Evolutionary conservation across 2,113 vertebrate species (phyloP).

Genomic region (Noctilio leporinus): DNA sequence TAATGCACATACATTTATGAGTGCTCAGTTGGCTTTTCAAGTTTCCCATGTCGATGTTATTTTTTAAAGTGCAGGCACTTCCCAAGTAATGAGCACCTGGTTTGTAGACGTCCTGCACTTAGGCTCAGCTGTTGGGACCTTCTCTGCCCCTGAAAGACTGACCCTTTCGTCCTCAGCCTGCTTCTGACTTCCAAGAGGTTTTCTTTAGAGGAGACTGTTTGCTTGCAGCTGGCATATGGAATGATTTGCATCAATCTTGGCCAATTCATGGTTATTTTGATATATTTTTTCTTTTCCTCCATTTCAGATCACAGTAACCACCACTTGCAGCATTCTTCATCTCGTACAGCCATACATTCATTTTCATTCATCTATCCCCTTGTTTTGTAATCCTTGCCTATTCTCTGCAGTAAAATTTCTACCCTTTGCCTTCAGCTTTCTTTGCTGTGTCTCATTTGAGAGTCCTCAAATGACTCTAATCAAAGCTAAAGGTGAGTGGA

Average conservation of each 20-base stretch:
- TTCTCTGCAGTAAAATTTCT: not conserved
- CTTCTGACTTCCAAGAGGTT: not conserved
- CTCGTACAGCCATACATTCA: not conserved
- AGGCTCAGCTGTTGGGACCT: not conserved
- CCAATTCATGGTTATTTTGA: not conserved
- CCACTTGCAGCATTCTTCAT: not conserved
- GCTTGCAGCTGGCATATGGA: not conserved
- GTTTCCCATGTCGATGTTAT: not conserved
- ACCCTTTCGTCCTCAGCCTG: not conserved
- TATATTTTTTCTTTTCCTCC: not conserved
- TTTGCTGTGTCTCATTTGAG: not conserved
- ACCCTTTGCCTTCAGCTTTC: not conserved
- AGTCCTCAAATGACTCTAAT: not conserved
- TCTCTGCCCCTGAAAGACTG: not conserved
- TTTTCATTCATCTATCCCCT: not conserved
- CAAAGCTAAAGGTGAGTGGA: not conserved
- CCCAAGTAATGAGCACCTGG: not conserved
- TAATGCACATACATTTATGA: constrained; percentile 36
- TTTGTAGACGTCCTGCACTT: not conserved
- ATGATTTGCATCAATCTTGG: not conserved
- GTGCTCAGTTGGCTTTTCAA: not conserved
- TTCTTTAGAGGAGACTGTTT: not conserved
- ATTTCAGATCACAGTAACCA: not conserved
- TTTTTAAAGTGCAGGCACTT: not conserved
- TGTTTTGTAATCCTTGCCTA: not conserved